Evolutionary conservation across 2,888 invertebrate genomes (phyloP).

Genomic region (Synanthedon myopaeformis): DNA sequence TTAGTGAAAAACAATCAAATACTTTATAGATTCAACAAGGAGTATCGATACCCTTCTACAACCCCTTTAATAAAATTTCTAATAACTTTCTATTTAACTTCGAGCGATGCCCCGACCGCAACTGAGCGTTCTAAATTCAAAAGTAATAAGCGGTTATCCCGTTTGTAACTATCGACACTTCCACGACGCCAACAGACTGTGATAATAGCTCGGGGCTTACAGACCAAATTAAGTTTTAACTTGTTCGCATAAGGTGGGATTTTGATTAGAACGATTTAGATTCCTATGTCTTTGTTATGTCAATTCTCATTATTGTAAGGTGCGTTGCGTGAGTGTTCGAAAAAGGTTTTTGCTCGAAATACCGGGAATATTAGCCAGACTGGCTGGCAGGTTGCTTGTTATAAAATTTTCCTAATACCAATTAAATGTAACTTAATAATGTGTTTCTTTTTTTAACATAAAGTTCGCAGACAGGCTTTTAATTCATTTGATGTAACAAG

Average conservation of each 20-base stretch:
- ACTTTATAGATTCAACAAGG: not conserved
- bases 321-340: too few relatives aligned
- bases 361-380: too few relatives aligned
- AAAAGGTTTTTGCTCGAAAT: too few relatives aligned
- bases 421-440: too few relatives aligned
- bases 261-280: not conserved
- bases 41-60: conserved; percentile 11
- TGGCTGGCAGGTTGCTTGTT: too few relatives aligned
- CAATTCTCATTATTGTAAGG: too few relatives aligned
- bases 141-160: conserved; percentile 30
- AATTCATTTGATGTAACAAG: too few relatives aligned
- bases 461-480: too few relatives aligned
- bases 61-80: conserved; percentile 17
- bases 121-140: conserved; percentile 32
- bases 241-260: not conserved
- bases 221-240: not conserved
- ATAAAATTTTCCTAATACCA: too few relatives aligned
- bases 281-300: too few relatives aligned
- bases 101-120: conserved; percentile 13
- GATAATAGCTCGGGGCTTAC: not conserved
- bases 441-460: too few relatives aligned
- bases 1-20: not conserved
- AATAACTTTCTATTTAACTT: conserved; percentile 20
- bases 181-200: not conserved
- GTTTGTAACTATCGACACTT: conserved; percentile 20